Evolutionary conservation across 2,797 vertebrate genomes (phyloP).

Genomic region (Galagoides demidoff): DNA sequence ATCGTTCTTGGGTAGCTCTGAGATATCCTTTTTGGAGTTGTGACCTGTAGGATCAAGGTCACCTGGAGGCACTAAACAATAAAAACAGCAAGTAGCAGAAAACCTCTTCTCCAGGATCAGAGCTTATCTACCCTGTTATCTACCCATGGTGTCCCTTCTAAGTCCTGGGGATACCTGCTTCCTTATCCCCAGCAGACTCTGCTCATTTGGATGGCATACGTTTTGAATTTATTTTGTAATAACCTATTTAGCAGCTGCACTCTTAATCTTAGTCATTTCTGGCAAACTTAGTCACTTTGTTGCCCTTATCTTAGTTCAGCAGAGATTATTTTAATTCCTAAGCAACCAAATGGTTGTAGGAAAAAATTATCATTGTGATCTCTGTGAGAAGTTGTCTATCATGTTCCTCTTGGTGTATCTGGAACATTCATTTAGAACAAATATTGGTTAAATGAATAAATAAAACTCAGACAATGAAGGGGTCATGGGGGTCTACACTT

Average conservation of each 20-base stretch:
- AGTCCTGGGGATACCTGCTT: not conserved
- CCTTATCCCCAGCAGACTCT: not conserved
- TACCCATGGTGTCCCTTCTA: not conserved
- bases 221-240: not conserved
- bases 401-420: not conserved
- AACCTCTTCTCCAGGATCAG: not conserved
- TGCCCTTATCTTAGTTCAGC: not conserved
- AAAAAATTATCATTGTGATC: not conserved
- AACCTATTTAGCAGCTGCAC: not conserved
- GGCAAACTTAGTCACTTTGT: not conserved
- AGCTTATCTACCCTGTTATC: not conserved
- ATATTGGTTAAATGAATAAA: not conserved
- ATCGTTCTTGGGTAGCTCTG: not conserved
- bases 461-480: not conserved
- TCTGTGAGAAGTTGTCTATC: not conserved
- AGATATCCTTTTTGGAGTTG: not conserved
- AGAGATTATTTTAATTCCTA: slow-evolving; percentile 14
- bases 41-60: not conserved
- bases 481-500: not conserved
- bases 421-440: not conserved
- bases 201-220: not conserved
- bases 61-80: not conserved
- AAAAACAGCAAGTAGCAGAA: not conserved
- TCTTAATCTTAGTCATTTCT: not conserved
- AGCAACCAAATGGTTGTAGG: not conserved